phyloP scores from a whole-genome alignment of 1,140 invertebrate species.

The Pseudomyrmex cubaensis region DNA sequence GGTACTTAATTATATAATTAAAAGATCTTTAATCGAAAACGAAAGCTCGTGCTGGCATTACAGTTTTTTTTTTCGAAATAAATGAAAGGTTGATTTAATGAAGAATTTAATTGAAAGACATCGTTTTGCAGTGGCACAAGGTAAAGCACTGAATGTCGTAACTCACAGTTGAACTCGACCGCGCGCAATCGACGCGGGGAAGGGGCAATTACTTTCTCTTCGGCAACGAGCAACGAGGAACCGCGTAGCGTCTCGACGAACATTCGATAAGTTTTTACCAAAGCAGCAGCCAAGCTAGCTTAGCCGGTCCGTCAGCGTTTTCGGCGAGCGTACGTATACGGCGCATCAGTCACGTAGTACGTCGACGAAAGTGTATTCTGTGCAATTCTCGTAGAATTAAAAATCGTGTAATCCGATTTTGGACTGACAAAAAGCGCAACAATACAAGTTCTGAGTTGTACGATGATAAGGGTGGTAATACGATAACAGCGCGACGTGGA shows the following conservation, averaged over 20 bases:
- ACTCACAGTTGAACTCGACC: conserved; percentile 31
- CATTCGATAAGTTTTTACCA: conserved; percentile 82
- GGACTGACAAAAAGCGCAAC: background rate
- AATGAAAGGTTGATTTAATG: no score
- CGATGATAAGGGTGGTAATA: background rate
- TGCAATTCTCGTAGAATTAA: background rate
- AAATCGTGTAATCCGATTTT: background rate
- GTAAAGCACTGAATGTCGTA: conserved; percentile 74
- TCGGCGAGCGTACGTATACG: conserved; percentile 13
- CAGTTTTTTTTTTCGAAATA: no score
- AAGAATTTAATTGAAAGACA: no score
- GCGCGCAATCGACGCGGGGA: conserved; percentile 48
- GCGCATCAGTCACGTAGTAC: conserved; percentile 41
- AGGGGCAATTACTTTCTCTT: conserved; percentile 80
- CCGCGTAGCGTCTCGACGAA: conserved; percentile 68
- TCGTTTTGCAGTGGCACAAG: background rate
- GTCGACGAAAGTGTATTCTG: conserved; percentile 1
- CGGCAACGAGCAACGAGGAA: conserved; percentile 64
- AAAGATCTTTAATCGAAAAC: no score
- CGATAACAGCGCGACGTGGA: background rate
- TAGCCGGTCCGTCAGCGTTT: conserved; percentile 8
- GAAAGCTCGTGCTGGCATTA: no score
- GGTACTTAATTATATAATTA: no score
- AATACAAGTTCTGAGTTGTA: background rate
- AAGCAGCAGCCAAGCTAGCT: conserved; percentile 72